Evolutionary conservation across 2,888 invertebrate genomes (phyloP).

Genomic region (Poecilus cupreus): DNA sequence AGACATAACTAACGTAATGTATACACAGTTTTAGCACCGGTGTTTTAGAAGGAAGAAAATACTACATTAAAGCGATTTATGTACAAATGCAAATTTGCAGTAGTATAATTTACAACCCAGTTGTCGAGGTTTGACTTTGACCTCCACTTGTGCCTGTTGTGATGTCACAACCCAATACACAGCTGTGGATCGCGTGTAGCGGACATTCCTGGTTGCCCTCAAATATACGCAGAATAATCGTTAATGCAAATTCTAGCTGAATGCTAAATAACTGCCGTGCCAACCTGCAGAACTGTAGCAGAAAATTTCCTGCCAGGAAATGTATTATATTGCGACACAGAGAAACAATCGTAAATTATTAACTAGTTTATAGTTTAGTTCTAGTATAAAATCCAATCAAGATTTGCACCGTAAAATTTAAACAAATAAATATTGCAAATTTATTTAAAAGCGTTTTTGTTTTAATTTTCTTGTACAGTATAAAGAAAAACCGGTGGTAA

Average conservation of each 20-base stretch:
- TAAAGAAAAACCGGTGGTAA: too few relatives aligned
- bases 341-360: not conserved
- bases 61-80: not conserved
- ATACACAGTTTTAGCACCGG: not conserved
- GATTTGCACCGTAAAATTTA: too few relatives aligned
- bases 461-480: too few relatives aligned
- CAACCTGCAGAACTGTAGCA: conserved; percentile 7
- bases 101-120: not conserved
- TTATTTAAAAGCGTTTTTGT: too few relatives aligned
- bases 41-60: not conserved
- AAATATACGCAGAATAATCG: conserved; percentile 50
- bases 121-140: conserved; percentile 39
- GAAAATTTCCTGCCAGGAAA: not conserved
- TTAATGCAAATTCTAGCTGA: conserved; percentile 49
- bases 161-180: conserved; percentile 39
- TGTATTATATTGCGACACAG: not conserved
- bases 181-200: conserved; percentile 42
- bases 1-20: not conserved
- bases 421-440: too few relatives aligned
- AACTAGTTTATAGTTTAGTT: not conserved
- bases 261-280: conserved; percentile 12
- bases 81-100: not conserved
- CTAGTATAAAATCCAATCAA: too few relatives aligned
- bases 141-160: conserved; percentile 20
- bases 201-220: conserved; percentile 2